These are phyloP conservation scores for Lathamus discolor DNA, from an alignment of 2,113 vertebrate species.

Conservation along the genomic window DNA sequence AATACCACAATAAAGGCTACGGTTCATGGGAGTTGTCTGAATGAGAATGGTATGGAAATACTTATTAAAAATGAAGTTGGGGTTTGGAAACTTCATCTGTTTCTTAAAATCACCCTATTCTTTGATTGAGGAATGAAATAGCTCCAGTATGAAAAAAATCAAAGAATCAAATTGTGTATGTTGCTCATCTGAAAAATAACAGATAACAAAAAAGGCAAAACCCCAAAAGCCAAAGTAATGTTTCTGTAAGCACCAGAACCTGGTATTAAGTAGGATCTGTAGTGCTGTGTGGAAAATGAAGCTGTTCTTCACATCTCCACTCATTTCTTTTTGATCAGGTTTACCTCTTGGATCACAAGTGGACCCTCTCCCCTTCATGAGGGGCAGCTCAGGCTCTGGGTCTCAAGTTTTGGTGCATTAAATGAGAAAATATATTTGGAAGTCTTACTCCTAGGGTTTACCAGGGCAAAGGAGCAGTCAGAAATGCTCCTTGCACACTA, in stretches of 20 bases:
- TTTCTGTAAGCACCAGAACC: not conserved
- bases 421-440: not conserved
- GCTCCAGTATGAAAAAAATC: not conserved
- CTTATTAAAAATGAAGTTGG: not conserved
- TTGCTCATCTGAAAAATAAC: not conserved
- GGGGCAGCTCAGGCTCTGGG: not conserved
- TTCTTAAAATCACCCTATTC: not conserved
- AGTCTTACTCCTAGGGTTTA: not conserved
- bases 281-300: not conserved
- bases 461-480: not conserved
- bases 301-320: not conserved
- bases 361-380: not conserved
- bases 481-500: not conserved
- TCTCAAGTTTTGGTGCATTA: not conserved
- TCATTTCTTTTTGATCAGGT: not conserved
- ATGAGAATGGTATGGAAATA: not conserved
- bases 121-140: not conserved
- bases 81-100: not conserved
- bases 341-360: not conserved
- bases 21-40: not conserved
- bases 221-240: fast-evolving
- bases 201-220: not conserved
- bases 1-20: not conserved
- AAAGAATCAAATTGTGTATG: not conserved
- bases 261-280: not conserved